Evolutionary conservation across 2,113 vertebrate genomes (phyloP).

Genomic region (Phylloscopus trochilus): DNA sequence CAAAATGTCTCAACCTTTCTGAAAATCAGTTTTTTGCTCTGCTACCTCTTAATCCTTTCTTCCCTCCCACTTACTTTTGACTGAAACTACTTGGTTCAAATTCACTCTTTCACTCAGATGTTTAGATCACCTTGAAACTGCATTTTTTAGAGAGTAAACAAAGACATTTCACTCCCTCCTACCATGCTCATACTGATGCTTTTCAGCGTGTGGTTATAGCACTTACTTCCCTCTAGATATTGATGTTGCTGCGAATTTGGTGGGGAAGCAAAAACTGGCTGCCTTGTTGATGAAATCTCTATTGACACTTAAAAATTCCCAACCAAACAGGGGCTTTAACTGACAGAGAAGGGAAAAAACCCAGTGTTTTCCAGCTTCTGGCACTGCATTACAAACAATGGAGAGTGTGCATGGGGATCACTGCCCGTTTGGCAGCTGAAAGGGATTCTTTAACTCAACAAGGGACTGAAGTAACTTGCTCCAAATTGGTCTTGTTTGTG

Average conservation of each 20-base stretch:
- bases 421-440: neutral
- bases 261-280: neutral
- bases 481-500: neutral
- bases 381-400: neutral
- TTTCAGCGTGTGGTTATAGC: neutral
- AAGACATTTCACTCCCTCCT: neutral
- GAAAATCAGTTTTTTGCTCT: neutral
- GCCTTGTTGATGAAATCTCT: neutral
- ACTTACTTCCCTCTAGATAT: neutral
- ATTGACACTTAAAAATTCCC: neutral
- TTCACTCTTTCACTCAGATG: neutral
- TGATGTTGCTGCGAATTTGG: neutral
- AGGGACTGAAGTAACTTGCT: neutral
- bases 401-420: neutral
- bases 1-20: neutral
- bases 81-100: constrained; percentile 8
- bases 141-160: neutral
- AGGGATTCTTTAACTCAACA: neutral
- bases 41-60: neutral
- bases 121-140: neutral
- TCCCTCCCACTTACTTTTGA: neutral
- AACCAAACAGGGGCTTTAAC: neutral
- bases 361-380: constrained; percentile 3
- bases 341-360: neutral
- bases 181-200: neutral